phyloP scores from a whole-genome alignment of 2,113 vertebrate species.

The Conger conger region DNA sequence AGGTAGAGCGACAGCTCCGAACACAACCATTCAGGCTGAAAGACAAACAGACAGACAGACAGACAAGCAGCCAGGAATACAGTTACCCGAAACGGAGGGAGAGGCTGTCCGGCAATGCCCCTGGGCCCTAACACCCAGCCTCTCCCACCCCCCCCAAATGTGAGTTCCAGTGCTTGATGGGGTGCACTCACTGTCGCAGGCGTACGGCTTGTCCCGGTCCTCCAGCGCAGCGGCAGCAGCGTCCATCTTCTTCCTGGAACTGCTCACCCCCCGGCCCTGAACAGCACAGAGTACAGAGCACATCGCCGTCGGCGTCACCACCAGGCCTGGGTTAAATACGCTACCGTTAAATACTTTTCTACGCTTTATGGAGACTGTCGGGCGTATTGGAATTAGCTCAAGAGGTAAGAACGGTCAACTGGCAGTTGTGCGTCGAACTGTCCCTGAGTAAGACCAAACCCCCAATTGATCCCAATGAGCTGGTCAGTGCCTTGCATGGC shows the following conservation, averaged over 20 bases:
- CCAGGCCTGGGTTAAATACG: no score
- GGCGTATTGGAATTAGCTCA: no score
- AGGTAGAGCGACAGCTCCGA: neutral
- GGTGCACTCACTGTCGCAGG: conserved; percentile 93
- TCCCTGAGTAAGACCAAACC: no score
- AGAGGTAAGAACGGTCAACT: no score
- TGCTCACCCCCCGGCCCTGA: conserved; percentile 87
- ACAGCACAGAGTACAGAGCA: neutral
- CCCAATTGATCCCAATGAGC: no score
- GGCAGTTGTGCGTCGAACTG: no score
- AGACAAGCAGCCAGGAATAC: neutral
- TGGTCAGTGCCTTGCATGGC: no score
- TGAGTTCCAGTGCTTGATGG: neutral
- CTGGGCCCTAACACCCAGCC: neutral
- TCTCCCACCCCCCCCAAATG: neutral
- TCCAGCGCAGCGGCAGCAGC: conserved; percentile 82
- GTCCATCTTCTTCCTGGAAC: conserved; percentile 90
- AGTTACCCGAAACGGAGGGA: neutral
- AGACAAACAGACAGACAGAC: conserved; percentile 1
- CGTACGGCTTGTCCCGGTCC: conserved; percentile 93
- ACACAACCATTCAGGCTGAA: neutral
- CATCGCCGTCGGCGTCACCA: no score
- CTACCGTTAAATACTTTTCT: no score
- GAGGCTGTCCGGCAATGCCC: neutral
- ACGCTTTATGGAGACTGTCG: no score